Conservation (phyloP, 2,797 vertebrate species). For the Spinus pinus region DNA sequence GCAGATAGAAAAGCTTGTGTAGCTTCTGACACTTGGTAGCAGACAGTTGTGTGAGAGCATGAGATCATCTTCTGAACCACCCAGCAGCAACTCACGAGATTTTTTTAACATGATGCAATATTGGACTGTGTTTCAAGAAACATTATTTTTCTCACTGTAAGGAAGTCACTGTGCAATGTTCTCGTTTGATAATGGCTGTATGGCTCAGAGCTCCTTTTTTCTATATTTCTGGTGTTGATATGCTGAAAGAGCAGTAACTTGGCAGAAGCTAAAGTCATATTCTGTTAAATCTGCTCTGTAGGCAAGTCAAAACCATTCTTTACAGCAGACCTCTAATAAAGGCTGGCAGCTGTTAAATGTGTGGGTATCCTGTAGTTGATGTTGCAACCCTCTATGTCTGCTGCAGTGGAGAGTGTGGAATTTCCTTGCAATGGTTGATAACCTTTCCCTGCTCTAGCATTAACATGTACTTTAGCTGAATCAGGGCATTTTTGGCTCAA, state of each 20-base stretch:
- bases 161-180: neutral
- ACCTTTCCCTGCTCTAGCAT: neutral
- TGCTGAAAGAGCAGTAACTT: neutral
- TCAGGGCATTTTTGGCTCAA: neutral
- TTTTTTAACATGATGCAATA: neutral
- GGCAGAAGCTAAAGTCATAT: neutral
- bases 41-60: neutral
- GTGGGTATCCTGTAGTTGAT: neutral
- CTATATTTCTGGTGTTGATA: neutral
- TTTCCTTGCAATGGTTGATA: neutral
- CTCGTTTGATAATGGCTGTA: neutral
- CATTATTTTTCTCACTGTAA: neutral
- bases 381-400: neutral
- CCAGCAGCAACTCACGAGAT: neutral
- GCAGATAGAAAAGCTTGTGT: neutral
- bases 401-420: neutral
- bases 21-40: neutral
- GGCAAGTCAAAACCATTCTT: neutral
- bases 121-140: neutral
- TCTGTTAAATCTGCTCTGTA: neutral
- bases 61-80: neutral
- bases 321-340: neutral
- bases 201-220: neutral
- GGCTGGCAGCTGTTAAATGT: neutral
- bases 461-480: neutral